These are phyloP conservation scores for Sebastes fasciatus DNA, from an alignment of 2,113 vertebrate genomes.

Conservation along the genomic window DNA sequence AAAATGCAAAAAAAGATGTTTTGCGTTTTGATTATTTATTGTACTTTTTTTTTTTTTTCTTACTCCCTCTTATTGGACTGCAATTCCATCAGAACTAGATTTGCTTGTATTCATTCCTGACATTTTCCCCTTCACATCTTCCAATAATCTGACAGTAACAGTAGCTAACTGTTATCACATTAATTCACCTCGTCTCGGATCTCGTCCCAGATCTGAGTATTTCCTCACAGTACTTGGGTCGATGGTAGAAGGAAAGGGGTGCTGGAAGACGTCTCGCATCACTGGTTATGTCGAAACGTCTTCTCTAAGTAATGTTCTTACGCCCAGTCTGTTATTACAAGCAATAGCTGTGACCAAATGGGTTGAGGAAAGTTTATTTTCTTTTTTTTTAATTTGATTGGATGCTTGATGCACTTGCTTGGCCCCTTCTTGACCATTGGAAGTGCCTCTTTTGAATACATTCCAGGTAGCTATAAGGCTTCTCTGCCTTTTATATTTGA, in stretches of 20 bases:
- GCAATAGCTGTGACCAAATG: slow-evolving; percentile 84
- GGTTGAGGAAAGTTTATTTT: slow-evolving; percentile 70
- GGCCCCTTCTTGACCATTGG: slow-evolving; percentile 69
- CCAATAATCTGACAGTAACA: slow-evolving; percentile 83
- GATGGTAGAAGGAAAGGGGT: slow-evolving; percentile 45
- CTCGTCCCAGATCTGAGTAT: neutral
- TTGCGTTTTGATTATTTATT: slow-evolving; percentile 99
- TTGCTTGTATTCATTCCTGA: slow-evolving; percentile 82
- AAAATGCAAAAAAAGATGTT: slow-evolving; percentile 87
- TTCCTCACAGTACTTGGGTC: slow-evolving; percentile 19
- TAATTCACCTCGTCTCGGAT: slow-evolving; percentile 18
- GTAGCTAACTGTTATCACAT: slow-evolving; percentile 79
- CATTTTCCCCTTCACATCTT: slow-evolving; percentile 7
- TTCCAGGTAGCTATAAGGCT: slow-evolving; percentile 90
- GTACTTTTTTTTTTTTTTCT: slow-evolving; percentile 86
- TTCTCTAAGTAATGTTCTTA: slow-evolving; percentile 36
- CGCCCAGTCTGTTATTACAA: slow-evolving; percentile 71
- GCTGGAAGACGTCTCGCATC: slow-evolving; percentile 27
- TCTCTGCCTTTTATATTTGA: slow-evolving; percentile 82
- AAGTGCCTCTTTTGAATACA: slow-evolving; percentile 94
- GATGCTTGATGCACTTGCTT: slow-evolving; percentile 78
- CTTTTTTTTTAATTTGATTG: slow-evolving; percentile 58
- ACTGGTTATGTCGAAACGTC: slow-evolving; percentile 24
- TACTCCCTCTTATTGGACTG: slow-evolving; percentile 92
- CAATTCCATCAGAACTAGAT: slow-evolving; percentile 89